phyloP scores from a whole-genome alignment of 2,113 vertebrate genomes.

The human (Homo sapiens) region GRCh38 chr15:81393001-81393500 shows the following conservation, averaged over 20 bases:
- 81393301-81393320: neutral
- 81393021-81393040: neutral
- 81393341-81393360: neutral
- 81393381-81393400: neutral
- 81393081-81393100: neutral
- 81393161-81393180: neutral
- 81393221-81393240: neutral
- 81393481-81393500: conserved; percentile 68
- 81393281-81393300: neutral
- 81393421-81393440: conserved; percentile 44
- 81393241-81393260: neutral
- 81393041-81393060: neutral
- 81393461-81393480: conserved; percentile 70
- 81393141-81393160: neutral
- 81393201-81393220: neutral
- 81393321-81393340: neutral
- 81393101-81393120: neutral
- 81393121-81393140: neutral
- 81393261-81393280: neutral
- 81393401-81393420: conserved; percentile 59
- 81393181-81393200: neutral
- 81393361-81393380: neutral
- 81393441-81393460: conserved; percentile 24
- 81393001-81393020: neutral
- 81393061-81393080: neutral